Evolutionary conservation across 2,113 vertebrate species (phyloP).

Genomic region (Mixornis gularis): DNA sequence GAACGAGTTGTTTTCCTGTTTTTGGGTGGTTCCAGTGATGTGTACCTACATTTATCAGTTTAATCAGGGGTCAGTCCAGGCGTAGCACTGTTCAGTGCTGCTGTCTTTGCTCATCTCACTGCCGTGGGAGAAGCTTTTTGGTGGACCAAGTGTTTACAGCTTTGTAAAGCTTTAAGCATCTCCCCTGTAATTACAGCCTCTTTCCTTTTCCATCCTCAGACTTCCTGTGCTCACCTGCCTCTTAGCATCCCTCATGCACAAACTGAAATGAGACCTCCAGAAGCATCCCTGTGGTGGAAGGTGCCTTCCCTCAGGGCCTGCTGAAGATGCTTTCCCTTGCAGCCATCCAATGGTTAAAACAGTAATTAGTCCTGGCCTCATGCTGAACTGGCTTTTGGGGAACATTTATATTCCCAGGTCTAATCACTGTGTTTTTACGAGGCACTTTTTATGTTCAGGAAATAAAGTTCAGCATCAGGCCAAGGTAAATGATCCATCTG

Average conservation of each 20-base stretch:
- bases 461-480: fast-evolving
- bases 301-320: neutral
- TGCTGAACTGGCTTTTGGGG: neutral
- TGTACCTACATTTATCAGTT: too few relatives aligned
- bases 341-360: neutral
- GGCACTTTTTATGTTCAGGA: neutral
- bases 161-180: neutral
- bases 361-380: neutral
- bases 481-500: neutral
- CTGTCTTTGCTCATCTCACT: neutral
- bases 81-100: fast-evolving
- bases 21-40: neutral
- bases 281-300: fast-evolving
- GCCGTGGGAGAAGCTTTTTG: neutral
- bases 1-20: neutral
- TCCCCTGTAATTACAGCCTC: neutral
- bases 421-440: fast-evolving
- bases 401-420: neutral
- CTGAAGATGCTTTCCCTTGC: neutral
- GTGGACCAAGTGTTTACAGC: neutral
- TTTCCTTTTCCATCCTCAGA: neutral
- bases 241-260: fast-evolving
- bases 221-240: neutral
- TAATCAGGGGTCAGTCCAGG: too few relatives aligned
- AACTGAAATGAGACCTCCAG: neutral